Base-by-base conservation (phyloP, 2,888 invertebrate species). In the Furcula furcula region DNA sequence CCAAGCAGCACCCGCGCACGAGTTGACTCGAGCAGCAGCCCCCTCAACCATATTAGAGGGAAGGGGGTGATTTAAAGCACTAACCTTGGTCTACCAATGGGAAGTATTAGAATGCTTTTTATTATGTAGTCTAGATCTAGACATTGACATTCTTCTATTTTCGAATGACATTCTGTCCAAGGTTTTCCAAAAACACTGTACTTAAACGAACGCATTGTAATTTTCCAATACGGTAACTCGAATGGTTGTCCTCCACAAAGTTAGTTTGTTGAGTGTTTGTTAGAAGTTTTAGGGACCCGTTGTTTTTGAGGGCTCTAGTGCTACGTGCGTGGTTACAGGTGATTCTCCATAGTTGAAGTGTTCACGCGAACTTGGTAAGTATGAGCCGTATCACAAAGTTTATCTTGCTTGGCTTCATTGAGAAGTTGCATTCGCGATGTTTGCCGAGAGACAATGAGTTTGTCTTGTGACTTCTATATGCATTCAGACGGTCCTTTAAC, bases 391-490 rank as follows among this genome's bases (percentile, higher is more conserved):
- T 73, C 64, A 55, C 62, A 58, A 77, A 78, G 73, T 76, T 76
- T 76, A 68, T 70, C 71, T 72, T 65, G 52, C 58, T 55, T 57
- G 50, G 55, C 64, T 66, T 72, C 68, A 74, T 70, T 70, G 74
- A 66, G 67, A 75, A 75, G 62, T 75, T 73, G 69, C 72, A 67
- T 65, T 55, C 56, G 57, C 60, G 55, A 65, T 73, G 68, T 71
- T 74, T 71, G 68, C 51, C 43, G 56, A 53, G 63, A 67, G 69
- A 76, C 73, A 76, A 75, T 78, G 74, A 77, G 74, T 75, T 78
- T 75, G 72, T 73, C 72, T 77, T 76, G 66, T 61, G 65, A 76
- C 71, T 78, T 69, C 61, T 58, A 71, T 69, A 75, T 69, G 68
- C 66, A 65, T 68, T 60, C 43, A 55, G 55, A 56, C 58, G 55